Evolutionary conservation across 2,888 invertebrate species (phyloP).

Genomic region (Ctenicera cuprea): DNA sequence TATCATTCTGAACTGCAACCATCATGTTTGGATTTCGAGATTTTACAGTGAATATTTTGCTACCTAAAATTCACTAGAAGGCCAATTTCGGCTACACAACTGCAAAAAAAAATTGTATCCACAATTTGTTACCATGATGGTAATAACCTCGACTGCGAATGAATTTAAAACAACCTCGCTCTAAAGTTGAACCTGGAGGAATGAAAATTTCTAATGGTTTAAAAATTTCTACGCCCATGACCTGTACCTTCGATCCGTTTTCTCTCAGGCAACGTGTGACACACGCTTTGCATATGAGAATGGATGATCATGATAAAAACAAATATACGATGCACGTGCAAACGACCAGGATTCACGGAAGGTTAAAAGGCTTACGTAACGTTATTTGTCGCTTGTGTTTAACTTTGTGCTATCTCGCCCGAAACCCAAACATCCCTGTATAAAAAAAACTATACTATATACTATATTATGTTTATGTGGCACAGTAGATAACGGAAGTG

Average conservation of each 20-base stretch:
- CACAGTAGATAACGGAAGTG: constrained; percentile 50
- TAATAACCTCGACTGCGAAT: too few relatives aligned
- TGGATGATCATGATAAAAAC: not conserved
- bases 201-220: too few relatives aligned
- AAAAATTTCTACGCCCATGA: not conserved
- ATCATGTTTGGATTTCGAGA: too few relatives aligned
- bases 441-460: too few relatives aligned
- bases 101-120: too few relatives aligned
- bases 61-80: too few relatives aligned
- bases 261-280: constrained; percentile 4
- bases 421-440: constrained; percentile 50
- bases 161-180: too few relatives aligned
- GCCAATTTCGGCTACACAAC: too few relatives aligned
- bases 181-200: too few relatives aligned
- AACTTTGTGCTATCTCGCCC: constrained; percentile 16
- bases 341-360: constrained; percentile 8
- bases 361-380: constrained; percentile 6
- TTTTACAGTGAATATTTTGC: too few relatives aligned
- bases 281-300: not conserved
- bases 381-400: constrained; percentile 10
- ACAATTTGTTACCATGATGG: too few relatives aligned
- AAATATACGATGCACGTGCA: constrained; percentile 3
- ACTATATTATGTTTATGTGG: constrained; percentile 12
- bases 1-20: too few relatives aligned
- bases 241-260: not conserved